phyloP scores from a whole-genome alignment of 2,113 vertebrate genomes.

The Oreochromis tanganicae region DNA sequence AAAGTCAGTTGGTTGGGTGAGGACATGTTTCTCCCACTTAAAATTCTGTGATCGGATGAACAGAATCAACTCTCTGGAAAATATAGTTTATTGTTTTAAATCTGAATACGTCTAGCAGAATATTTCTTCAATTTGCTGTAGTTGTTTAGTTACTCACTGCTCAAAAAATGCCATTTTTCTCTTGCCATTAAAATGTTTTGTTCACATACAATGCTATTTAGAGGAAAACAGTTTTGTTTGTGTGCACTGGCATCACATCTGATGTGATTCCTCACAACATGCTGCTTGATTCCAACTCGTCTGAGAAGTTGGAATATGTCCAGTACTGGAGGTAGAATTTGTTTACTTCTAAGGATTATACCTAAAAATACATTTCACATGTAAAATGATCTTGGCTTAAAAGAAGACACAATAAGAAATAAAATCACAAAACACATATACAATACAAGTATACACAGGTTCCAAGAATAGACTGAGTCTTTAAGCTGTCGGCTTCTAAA shows the following conservation, averaged over 20 bases:
- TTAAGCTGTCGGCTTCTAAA: not conserved
- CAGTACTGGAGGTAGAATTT: too few species aligned
- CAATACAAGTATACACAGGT: not conserved
- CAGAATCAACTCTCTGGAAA: not conserved
- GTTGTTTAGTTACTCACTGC: not conserved
- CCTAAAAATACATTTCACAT: not conserved
- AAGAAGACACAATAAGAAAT: not conserved
- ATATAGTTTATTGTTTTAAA: too few species aligned
- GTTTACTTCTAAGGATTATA: too few species aligned
- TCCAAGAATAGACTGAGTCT: not conserved
- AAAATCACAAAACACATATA: not conserved
- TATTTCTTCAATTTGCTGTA: too few species aligned
- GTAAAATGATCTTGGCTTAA: not conserved
- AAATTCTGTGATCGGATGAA: not conserved
- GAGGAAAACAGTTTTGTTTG: not conserved
- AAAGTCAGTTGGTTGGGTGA: not conserved
- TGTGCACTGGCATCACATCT: not conserved
- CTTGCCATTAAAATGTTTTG: not conserved
- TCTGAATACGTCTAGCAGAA: too few species aligned
- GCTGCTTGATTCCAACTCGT: not conserved
- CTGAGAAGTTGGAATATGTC: too few species aligned
- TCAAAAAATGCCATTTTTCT: not conserved
- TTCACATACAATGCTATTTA: not conserved
- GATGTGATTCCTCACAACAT: not conserved
- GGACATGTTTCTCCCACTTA: rapidly evolving